Evolutionary conservation across 2,797 vertebrate species (phyloP), one percentile per base, ranked within the genome.

Genomic region (Nannoperca obscura): DNA sequence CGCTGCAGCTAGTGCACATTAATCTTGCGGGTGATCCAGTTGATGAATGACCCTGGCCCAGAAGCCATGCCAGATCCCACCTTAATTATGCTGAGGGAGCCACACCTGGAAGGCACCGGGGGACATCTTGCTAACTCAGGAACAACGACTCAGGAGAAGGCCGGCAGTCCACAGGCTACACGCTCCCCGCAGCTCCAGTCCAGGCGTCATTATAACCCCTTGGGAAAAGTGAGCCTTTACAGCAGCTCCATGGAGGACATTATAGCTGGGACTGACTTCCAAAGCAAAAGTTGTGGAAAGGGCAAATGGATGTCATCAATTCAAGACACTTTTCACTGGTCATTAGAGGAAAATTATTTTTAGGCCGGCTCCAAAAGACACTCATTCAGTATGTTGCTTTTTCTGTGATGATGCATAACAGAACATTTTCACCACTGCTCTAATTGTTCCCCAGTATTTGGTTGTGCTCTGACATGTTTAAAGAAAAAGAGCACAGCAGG

Each of bases 61-160:
- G 91, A 94, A 93, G 87, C 90, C 86, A 89, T 92, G 93, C 92
- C 93, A 94, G 93, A 94, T 94, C 92, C 91, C 91, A 89, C 92
- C 92, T 94, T 95, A 96, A 96, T 95, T 94, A 95, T 91, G 91
- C 94, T 90, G 93, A 93, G 88, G 91, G 90, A 94, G 90, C 88
- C 90, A 88, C 92, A 91, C 92, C 91, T 94, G 92, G 93, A 85
- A 94, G 86, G 83, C 68, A 67, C 84, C 46, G 1, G 73, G 81
- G 89, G 86, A 89, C 87, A 66, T 82, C 88, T 89, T 77, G 91
- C 89, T 90, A 91, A 90, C 86, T 89, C 88, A 83, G 88, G 83
- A 87, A 75, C 85, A 71, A 50, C 47, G 73, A 80, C 82, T 88
- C 74, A 7, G 67, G 87, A 88, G 89, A 69, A 22, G 67, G 74